Conservation (phyloP, 1,140 invertebrate species). For the Mamestra configurata region DNA sequence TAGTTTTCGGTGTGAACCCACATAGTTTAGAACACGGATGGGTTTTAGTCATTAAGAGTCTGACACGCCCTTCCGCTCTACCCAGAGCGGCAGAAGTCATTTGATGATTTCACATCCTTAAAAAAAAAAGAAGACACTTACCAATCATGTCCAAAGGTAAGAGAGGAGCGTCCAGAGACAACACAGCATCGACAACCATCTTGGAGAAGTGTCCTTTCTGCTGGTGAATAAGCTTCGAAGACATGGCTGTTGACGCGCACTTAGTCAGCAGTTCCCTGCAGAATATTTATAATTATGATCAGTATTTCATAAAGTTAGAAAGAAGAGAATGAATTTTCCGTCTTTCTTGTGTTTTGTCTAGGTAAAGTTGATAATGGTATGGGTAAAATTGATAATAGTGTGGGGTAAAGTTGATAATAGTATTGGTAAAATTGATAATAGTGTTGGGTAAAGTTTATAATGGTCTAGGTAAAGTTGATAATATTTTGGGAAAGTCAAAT, state of each 20-base stretch:
- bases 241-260: conserved; percentile 98
- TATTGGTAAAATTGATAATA: no score
- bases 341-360: not conserved
- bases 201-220: conserved; percentile 98
- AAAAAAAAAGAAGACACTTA: conserved; percentile 53
- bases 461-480: not conserved
- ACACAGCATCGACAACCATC: conserved; percentile 99
- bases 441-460: not conserved
- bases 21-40: no score
- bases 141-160: conserved; percentile 99
- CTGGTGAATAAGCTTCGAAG: conserved; percentile 98
- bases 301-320: not conserved
- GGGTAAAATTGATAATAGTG: not conserved
- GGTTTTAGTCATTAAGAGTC: no score
- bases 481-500: not conserved
- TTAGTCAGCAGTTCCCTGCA: conserved; percentile 94
- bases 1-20: no score
- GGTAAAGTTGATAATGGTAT: not conserved
- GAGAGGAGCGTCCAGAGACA: conserved; percentile 95
- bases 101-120: not conserved
- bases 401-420: not conserved
- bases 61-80: no score
- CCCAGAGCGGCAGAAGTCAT: no score
- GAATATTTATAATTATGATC: not conserved
- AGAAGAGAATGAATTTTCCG: no score